Conservation (phyloP, 2,888 invertebrate species). For the Drosophila diplacantha region DNA sequence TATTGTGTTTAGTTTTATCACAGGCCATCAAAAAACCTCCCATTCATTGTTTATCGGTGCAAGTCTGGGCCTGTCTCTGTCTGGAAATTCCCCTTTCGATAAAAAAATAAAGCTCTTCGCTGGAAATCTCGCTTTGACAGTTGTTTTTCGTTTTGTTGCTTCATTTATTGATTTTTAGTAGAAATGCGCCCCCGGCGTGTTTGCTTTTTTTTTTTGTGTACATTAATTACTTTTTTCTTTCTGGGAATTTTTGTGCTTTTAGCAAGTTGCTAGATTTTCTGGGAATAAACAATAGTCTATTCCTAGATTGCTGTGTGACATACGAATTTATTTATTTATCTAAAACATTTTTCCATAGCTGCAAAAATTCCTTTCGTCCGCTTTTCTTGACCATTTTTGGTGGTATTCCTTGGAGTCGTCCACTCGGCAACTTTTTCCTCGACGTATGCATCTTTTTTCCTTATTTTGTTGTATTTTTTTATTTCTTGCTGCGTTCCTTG, state of each 20-base stretch:
- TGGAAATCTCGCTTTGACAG: constrained; percentile 29
- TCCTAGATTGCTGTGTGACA: background rate
- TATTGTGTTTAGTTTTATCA: constrained; percentile 4
- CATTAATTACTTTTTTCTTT: background rate
- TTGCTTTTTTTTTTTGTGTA: background rate
- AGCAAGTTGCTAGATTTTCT: constrained; percentile 1
- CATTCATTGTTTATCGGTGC: constrained; percentile 29
- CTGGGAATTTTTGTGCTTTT: background rate
- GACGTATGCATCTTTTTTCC: background rate
- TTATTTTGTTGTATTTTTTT: background rate
- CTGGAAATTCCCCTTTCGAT: constrained; percentile 19
- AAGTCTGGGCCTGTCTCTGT: constrained; percentile 6
- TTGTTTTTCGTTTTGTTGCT: constrained; percentile 13
- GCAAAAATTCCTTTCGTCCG: background rate
- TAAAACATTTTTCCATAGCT: background rate
- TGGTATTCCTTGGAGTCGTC: constrained; percentile 23
- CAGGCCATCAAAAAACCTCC: background rate
- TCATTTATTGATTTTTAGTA: constrained; percentile 13
- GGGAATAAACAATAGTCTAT: background rate
- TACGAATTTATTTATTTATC: background rate
- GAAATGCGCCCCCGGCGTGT: background rate
- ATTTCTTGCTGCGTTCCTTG: constrained; percentile 6
- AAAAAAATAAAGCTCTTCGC: constrained; percentile 16
- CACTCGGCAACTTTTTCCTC: constrained; percentile 2
- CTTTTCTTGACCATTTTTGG: constrained; percentile 13